Conservation (phyloP, 2,113 vertebrate species). For the Grammatotria lemairii region DNA sequence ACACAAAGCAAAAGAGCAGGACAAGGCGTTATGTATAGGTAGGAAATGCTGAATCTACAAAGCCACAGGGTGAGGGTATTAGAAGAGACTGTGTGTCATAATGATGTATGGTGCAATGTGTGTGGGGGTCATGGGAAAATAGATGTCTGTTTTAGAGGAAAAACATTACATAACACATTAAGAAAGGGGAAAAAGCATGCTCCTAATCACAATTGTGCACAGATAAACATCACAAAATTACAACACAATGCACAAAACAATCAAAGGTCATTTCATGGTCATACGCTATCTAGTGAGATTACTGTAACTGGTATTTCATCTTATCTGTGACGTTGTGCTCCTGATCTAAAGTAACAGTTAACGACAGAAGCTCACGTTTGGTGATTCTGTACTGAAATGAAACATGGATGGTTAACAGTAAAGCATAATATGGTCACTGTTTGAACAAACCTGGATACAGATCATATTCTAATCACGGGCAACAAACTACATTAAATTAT, state of each 20-base stretch:
- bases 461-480: background rate
- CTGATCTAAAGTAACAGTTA: background rate
- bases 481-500: background rate
- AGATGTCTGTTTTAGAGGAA: background rate
- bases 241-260: background rate
- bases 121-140: background rate
- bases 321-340: background rate
- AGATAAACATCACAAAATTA: background rate
- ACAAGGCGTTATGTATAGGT: background rate
- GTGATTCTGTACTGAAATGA: background rate
- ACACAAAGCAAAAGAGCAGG: background rate
- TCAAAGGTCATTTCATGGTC: background rate
- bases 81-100: background rate
- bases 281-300: background rate
- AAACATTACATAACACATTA: background rate
- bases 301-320: background rate
- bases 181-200: background rate
- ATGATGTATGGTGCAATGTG: background rate
- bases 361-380: background rate
- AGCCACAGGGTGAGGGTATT: background rate
- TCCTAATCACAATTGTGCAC: background rate
- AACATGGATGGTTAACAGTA: background rate
- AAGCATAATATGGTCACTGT: background rate
- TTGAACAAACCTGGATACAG: background rate
- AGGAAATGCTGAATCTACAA: conserved; percentile 5